Base-by-base conservation (phyloP, 2,888 invertebrate species). In the Aquatica leii region DNA sequence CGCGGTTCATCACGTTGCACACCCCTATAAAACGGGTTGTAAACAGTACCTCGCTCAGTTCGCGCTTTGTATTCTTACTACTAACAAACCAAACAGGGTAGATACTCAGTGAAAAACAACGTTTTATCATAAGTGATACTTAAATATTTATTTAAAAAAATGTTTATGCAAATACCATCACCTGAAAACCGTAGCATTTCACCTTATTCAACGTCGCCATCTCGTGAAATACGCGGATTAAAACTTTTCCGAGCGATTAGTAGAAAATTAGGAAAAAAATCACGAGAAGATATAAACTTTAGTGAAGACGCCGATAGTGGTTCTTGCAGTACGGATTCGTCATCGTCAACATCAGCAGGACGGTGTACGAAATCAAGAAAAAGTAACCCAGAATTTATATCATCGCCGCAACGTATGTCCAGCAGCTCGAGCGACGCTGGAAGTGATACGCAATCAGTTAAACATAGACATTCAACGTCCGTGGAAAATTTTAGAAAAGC, bases 401-500 rank as follows among this genome's bases (percentile, higher is more conserved):
- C 77, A 1, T 81, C 83, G 69, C 74, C 84, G 74, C 76, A 81
- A 77, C 71, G 82, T 9, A 84, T 85, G 59, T 87, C 87, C 18
- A 83, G 84, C 59, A 84, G 84, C 65, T 82, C 82, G 21, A 89
- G 89, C 76, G 89, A 89, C 65, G 86, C 88, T 17, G 86, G 87
- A 66, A 88, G 88, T 75, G 88, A 87, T 52, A 84, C 86, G 65
- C 86, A 86, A 14, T 85, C 71, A 1, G 68, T 73, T 15, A 72
- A 82, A 55, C 80, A 81, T 56, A 78, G 79, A 59, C 79, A 84
- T 62, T 83, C 83, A 1, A 73, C 84, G 67, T 82, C 86, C 67
- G 81, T 84, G 63, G 88, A 89, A 24, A 90, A 90, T 41, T 82
- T 92, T 59, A 85, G 90, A n/a, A 87, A 87, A 64, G 89, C 90